phyloP scores from a whole-genome alignment of 1,140 invertebrate genomes.

The Drosophila orosa region DNA sequence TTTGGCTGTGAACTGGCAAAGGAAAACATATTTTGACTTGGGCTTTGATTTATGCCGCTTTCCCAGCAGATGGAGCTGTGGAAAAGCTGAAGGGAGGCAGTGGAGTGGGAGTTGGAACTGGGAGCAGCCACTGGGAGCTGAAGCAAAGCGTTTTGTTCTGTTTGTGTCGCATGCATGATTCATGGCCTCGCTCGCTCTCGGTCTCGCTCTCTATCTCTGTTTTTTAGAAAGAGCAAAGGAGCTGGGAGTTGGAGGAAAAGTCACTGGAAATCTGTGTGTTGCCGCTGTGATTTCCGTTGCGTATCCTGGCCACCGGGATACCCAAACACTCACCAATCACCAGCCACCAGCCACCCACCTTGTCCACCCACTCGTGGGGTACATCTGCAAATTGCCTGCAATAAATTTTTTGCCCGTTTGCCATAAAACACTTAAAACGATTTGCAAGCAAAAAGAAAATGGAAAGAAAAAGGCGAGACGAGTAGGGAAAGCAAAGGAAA shows the following conservation, averaged over 20 bases:
- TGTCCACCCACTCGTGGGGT: slow-evolving; percentile 24
- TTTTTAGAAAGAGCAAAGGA: slow-evolving; percentile 20
- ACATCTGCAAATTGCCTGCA: slow-evolving; percentile 79
- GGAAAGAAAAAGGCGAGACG: not conserved
- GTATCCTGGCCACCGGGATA: slow-evolving; percentile 21
- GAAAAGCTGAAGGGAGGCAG: not conserved
- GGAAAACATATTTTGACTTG: slow-evolving; percentile 79
- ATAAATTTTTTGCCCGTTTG: slow-evolving; percentile 76
- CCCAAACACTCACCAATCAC: not conserved
- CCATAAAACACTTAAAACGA: slow-evolving; percentile 82
- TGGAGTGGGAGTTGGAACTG: not conserved
- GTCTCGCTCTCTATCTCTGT: slow-evolving; percentile 17
- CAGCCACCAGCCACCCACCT: not conserved
- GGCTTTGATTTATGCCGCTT: slow-evolving; percentile 74
- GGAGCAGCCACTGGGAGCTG: slow-evolving; percentile 2
- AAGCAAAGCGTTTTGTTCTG: slow-evolving; percentile 60
- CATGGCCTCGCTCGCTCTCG: slow-evolving; percentile 47
- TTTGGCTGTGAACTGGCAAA: slow-evolving; percentile 44
- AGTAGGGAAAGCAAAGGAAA: slow-evolving; percentile 4
- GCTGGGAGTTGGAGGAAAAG: slow-evolving; percentile 37
- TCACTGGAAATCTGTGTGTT: slow-evolving; percentile 71
- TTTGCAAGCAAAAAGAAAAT: slow-evolving; percentile 49
- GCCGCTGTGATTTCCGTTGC: slow-evolving; percentile 68
- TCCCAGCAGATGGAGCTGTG: slow-evolving; percentile 1
- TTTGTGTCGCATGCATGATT: slow-evolving; percentile 78